phyloP scores from a whole-genome alignment of 2,888 invertebrate species.

The Pterostichus madidus region DNA sequence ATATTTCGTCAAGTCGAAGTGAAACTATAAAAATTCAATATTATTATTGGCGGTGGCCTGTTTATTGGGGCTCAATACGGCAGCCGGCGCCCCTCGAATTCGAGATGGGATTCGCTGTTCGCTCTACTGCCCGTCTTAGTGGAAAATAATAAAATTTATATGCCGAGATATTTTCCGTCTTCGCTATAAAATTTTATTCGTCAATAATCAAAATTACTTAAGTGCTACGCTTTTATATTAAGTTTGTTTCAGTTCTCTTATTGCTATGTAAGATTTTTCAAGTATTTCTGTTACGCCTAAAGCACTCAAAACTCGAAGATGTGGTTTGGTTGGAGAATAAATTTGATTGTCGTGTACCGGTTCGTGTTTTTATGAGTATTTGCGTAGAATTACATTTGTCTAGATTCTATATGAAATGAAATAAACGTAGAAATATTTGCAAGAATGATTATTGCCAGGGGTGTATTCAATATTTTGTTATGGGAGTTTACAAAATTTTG shows the following conservation, averaged over 20 bases:
- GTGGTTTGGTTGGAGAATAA: not conserved
- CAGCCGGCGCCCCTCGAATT: constrained; percentile 24
- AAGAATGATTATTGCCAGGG: no score
- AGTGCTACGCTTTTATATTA: constrained; percentile 64
- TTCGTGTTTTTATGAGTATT: not conserved
- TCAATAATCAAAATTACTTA: constrained; percentile 64
- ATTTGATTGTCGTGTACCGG: constrained; percentile 9
- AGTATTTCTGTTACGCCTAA: constrained; percentile 22
- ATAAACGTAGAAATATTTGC: no score
- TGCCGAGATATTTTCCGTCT: constrained; percentile 53
- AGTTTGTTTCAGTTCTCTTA: constrained; percentile 51
- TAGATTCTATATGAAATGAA: no score
- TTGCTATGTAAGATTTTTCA: constrained; percentile 44
- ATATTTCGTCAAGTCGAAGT: constrained; percentile 13
- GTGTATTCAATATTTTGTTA: no score
- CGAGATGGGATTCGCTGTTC: constrained; percentile 13
- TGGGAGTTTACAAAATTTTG: no score
- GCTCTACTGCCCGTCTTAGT: constrained; percentile 24
- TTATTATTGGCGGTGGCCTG: constrained; percentile 46
- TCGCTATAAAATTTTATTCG: constrained; percentile 62
- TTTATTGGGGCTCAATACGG: constrained; percentile 46
- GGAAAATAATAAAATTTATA: constrained; percentile 65
- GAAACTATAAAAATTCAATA: constrained; percentile 61
- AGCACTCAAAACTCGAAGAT: constrained; percentile 10
- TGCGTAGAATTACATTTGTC: no score